Evolutionary conservation across 2,888 invertebrate species (phyloP).

Genomic region (Scaptomyza cyrtandrae): DNA sequence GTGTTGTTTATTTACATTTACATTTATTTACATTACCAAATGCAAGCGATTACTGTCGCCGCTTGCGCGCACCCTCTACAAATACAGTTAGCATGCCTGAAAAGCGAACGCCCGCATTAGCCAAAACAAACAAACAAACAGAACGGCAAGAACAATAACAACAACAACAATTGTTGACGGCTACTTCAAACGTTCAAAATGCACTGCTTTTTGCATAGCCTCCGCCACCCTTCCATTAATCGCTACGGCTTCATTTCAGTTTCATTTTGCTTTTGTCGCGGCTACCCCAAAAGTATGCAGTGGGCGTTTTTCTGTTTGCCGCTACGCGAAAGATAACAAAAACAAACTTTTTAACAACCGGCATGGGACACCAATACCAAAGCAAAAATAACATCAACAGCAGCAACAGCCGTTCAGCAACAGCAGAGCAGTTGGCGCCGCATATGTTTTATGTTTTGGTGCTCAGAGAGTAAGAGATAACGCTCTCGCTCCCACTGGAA

Average conservation of each 20-base stretch:
- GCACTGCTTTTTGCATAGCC: slow-evolving; percentile 65
- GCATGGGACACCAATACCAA: slow-evolving; percentile 55
- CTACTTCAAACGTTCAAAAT: slow-evolving; percentile 47
- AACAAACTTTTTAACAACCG: slow-evolving; percentile 66
- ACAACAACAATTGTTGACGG: slow-evolving; percentile 26
- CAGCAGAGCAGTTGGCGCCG: slow-evolving; percentile 20
- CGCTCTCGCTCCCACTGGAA: slow-evolving; percentile 52
- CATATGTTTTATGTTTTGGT: slow-evolving; percentile 46
- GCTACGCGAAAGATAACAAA: slow-evolving; percentile 60
- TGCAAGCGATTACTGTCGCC: slow-evolving; percentile 63
- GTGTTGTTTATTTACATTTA: slow-evolving; percentile 64
- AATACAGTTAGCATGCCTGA: slow-evolving; percentile 42
- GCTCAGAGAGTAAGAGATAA: slow-evolving; percentile 19
- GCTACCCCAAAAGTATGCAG: slow-evolving; percentile 73
- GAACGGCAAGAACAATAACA: slow-evolving; percentile 15
- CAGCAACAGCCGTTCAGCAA: slow-evolving; percentile 6
- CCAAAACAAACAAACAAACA: slow-evolving; percentile 53
- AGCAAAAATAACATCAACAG: slow-evolving; percentile 11
- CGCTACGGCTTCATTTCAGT: not conserved
- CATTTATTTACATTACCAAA: slow-evolving; percentile 69
- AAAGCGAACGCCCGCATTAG: slow-evolving; percentile 61
- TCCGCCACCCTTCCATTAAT: not conserved
- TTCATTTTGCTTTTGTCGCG: slow-evolving; percentile 3
- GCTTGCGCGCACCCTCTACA: slow-evolving; percentile 59
- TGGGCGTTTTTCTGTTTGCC: slow-evolving; percentile 40